Conservation (phyloP, 2,797 vertebrate species). For the Macropodus opercularis region DNA sequence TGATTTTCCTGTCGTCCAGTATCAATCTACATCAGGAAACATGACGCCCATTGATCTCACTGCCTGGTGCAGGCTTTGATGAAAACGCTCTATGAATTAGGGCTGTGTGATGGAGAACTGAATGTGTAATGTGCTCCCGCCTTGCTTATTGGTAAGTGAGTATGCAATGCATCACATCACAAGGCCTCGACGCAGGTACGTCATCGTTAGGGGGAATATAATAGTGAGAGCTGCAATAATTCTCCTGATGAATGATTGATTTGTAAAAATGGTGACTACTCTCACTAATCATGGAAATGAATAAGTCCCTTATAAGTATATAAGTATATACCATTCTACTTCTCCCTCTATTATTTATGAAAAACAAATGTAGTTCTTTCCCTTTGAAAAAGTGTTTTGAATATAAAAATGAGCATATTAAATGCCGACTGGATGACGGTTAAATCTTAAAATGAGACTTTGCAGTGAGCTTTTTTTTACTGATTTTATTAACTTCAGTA, state of each 20-base stretch:
- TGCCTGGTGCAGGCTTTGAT: constrained; percentile 58
- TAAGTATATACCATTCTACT: neutral
- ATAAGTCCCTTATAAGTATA: neutral
- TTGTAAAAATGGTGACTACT: constrained; percentile 46
- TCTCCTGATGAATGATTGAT: constrained; percentile 53
- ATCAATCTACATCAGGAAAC: constrained; percentile 69
- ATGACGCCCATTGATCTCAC: constrained; percentile 61
- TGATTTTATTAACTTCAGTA: constrained; percentile 22
- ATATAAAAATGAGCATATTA: too few relatives aligned
- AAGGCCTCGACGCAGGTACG: constrained; percentile 17
- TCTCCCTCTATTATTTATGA: constrained; percentile 20
- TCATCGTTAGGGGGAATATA: constrained; percentile 24
- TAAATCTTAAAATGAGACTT: too few relatives aligned
- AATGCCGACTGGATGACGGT: too few relatives aligned
- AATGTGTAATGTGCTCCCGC: constrained; percentile 55
- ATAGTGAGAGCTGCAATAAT: constrained; percentile 20
- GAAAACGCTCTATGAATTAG: constrained; percentile 71
- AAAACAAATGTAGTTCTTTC: constrained; percentile 21
- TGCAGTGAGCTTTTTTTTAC: constrained; percentile 7
- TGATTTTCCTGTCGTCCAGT: constrained; percentile 57
- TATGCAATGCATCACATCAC: constrained; percentile 47
- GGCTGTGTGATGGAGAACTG: constrained; percentile 59
- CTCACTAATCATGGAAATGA: constrained; percentile 22
- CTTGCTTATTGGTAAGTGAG: constrained; percentile 57
- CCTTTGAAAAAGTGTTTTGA: too few relatives aligned